Evolutionary conservation across 2,113 vertebrate species (phyloP).

Genomic region (Pangasianodon gigas): DNA sequence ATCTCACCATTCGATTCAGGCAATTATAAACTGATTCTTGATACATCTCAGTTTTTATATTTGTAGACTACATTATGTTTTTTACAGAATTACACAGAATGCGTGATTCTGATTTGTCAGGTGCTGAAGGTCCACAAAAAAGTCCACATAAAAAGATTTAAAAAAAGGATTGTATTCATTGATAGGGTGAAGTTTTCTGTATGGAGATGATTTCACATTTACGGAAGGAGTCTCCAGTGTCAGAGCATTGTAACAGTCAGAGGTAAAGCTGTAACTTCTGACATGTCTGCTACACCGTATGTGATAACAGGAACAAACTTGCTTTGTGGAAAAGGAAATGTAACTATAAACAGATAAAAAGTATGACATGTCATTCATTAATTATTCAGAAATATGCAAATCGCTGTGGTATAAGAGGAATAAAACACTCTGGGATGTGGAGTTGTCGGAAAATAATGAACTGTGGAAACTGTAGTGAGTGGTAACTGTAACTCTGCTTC

Average conservation of each 20-base stretch:
- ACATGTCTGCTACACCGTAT: no score
- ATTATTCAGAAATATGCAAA: not conserved
- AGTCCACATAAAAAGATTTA: no score
- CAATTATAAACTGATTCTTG: not conserved
- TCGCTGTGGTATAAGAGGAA: not conserved
- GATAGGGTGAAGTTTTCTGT: no score
- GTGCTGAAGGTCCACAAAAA: not conserved
- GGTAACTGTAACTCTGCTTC: not conserved
- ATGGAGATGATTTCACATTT: no score
- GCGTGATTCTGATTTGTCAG: not conserved
- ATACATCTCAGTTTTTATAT: not conserved
- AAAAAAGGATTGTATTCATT: no score
- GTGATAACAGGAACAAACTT: no score
- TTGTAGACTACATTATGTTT: not conserved
- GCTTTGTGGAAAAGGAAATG: not conserved
- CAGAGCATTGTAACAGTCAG: no score
- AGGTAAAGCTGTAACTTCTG: no score
- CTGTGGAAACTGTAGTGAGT: no score
- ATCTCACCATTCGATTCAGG: not conserved
- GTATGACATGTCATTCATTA: not conserved
- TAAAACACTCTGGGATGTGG: not conserved
- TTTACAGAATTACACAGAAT: not conserved
- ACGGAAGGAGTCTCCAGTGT: no score
- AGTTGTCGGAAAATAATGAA: not conserved
- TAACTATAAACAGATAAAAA: not conserved